Base-by-base conservation (phyloP, 2,888 invertebrate species). In the Scrobipalpa atriplicella region DNA sequence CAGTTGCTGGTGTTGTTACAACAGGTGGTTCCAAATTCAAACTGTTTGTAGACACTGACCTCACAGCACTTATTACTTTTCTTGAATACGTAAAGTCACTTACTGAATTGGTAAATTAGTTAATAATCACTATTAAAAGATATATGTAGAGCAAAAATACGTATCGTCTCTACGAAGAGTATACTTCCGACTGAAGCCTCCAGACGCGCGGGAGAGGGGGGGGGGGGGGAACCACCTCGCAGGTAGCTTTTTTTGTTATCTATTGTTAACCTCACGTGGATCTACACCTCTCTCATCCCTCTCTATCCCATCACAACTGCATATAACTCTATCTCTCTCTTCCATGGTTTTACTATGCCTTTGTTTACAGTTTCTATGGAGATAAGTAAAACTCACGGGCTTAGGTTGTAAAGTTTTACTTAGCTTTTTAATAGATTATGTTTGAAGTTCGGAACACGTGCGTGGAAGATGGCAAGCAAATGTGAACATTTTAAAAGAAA, bases 231-330 rank as follows among this genome's bases (percentile, higher is more conserved):
- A 85, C 89, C 87, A 86, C 89, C 88, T 88, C 86, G 84, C 92
- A 91, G 92, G 92, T 92, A 92, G 79, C 73, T 77, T 87, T 89
- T 87, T 89, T 89, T 89, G 77, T 83, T 82, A 83, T 83, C 92
- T 89, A 90, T 92, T 91, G 92, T 92, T 89, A 86, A 85, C 86
- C 86, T 87, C 91, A 90, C 90, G 90, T 92, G 90, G 86, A 84
- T n/a, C n/a, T 77, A 78, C 75, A 58, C 16, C n/a, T 73, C 68
- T 65, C 68, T 78, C 70, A 70, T 90, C 88, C 83, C 86, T 81
- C 68, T 90, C 84, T 79, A 67, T 69, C 58, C n/a, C 69, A 70
- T 70, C 69, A 68, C 61, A 65, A 66, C 63, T 66, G 68, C 67
- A 52, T 68, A 72, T 80, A 78, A 71, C 61, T 67, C 68, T 70